Conservation (phyloP, 2,888 invertebrate species). For the Ectemnius lituratus region DNA sequence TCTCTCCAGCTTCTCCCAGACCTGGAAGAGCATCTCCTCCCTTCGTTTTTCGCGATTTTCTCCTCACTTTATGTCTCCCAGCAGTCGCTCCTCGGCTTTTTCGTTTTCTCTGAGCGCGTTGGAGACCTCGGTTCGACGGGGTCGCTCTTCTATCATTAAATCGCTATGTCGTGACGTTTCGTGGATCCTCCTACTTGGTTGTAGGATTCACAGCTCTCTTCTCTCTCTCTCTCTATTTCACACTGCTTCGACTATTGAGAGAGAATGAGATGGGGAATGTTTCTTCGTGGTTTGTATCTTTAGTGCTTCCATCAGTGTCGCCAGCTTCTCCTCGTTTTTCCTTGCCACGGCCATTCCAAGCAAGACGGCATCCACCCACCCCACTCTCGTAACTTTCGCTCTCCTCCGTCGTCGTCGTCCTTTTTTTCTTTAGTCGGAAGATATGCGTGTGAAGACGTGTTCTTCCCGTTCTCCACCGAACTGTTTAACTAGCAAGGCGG, state of each 20-base stretch:
- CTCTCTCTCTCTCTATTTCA: constrained; percentile 13
- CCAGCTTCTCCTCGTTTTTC: constrained; percentile 27
- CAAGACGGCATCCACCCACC: background rate
- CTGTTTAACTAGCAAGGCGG: constrained; percentile 69
- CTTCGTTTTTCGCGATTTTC: constrained; percentile 3
- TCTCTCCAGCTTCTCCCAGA: constrained; percentile 24
- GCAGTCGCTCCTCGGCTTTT: background rate
- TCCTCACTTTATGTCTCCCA: constrained; percentile 12
- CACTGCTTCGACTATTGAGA: constrained; percentile 7
- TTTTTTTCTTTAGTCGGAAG: background rate
- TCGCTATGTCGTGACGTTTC: background rate
- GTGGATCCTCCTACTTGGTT: constrained; percentile 2
- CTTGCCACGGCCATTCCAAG: constrained; percentile 9
- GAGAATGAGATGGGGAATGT: background rate
- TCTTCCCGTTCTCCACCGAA: constrained; percentile 42
- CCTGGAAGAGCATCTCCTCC: constrained; percentile 20
- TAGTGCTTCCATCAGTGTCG: constrained; percentile 23
- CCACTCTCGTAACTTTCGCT: constrained; percentile 15
- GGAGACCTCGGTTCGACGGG: constrained; percentile 1
- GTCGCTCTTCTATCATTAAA: constrained; percentile 6
- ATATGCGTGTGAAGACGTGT: constrained; percentile 1
- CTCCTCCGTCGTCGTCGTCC: background rate
- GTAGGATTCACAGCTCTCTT: too few species aligned
- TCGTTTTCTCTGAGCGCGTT: background rate
- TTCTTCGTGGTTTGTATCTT: constrained; percentile 25